Base-by-base conservation (phyloP, 2,888 invertebrate genomes). In the Agriopis leucophaearia region DNA sequence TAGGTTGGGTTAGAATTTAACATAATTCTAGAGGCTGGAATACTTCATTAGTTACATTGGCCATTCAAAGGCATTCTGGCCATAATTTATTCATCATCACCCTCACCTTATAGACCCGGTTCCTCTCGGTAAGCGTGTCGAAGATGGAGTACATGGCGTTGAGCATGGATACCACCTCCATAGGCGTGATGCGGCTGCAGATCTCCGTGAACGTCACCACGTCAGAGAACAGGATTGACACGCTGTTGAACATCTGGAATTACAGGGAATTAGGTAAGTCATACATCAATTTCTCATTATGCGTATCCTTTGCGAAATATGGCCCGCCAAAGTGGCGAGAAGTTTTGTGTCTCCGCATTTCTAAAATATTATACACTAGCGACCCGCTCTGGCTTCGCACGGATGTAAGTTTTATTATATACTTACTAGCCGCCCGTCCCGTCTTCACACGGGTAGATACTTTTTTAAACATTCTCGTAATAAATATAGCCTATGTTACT, bases 131-230 rank as follows among this genome's bases (percentile, higher is more conserved):
- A 5, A 99, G 94, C 0, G 96, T 97, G 84, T 99, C 99, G 83
- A 99, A 99, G 79, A 98, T 96, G n/a, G 98, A 99, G 90, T 98
- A 98, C 98, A 99, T 99, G 36, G 97, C 97, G 88, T 99, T 99
- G 52, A 99, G 94, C 97, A 99, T 98, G 36, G 98, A 98, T 0
- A 99, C 99, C 7, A 99, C 99, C 86, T 99, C 98, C 98, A 99
- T 98, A 0, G 99, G 99, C 0, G 98, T 97, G 80, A 99, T 98
- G 73, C 98, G 95, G 80, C 98, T 98, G 87, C 99, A 99, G 83
- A 99, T 99, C 90, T 98, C 98, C 1, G 99, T 99, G 90, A 99
- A 99, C 10, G 98, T 99, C 9, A 99, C 99, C 59, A 99, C 98
- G 88, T 99, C 99, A 35, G 99, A 99, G 93, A 99, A 99, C 68